These are phyloP conservation scores for Thereuonema tuberculata DNA, from an alignment of 1,140 invertebrate genomes.

Conservation along the genomic window DNA sequence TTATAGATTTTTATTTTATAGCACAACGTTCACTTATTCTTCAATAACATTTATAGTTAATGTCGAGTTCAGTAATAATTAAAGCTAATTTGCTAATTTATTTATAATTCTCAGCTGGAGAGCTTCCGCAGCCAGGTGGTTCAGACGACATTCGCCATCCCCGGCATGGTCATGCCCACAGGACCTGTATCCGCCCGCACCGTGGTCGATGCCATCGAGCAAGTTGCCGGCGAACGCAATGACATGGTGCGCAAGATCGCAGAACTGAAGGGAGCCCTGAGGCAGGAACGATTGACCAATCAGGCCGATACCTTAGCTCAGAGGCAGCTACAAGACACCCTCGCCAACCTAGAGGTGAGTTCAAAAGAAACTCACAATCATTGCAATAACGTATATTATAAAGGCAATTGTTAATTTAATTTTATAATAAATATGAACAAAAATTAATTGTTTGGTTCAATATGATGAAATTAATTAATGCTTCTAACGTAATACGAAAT, in stretches of 20 bases:
- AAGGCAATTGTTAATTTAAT: too few species aligned
- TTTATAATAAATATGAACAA: too few species aligned
- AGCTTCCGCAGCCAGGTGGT: slow-evolving; percentile 1
- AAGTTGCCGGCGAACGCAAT: neutral
- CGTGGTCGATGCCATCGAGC: neutral
- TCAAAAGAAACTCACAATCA: too few species aligned
- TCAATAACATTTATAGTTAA: too few species aligned
- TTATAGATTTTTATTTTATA: too few species aligned
- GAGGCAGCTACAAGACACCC: neutral
- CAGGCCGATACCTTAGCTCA: neutral
- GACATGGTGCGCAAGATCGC: slow-evolving; percentile 1
- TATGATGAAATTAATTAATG: too few species aligned
- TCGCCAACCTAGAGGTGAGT: neutral
- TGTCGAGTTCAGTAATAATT: too few species aligned
- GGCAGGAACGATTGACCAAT: neutral
- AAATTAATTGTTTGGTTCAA: too few species aligned
- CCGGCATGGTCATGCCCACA: neutral
- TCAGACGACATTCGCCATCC: neutral
- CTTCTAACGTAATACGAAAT: too few species aligned
- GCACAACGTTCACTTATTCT: too few species aligned
- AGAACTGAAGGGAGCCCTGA: neutral
- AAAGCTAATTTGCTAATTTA: too few species aligned
- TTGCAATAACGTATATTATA: too few species aligned
- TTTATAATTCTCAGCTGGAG: neutral
- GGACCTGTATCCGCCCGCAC: neutral